A percentile compares a stretch with the other conserved stretches of the same genome.
Evolutionary conservation across 2,113 vertebrate genomes (phyloP).

Genomic region (Megaleporinus macrocephalus): DNA sequence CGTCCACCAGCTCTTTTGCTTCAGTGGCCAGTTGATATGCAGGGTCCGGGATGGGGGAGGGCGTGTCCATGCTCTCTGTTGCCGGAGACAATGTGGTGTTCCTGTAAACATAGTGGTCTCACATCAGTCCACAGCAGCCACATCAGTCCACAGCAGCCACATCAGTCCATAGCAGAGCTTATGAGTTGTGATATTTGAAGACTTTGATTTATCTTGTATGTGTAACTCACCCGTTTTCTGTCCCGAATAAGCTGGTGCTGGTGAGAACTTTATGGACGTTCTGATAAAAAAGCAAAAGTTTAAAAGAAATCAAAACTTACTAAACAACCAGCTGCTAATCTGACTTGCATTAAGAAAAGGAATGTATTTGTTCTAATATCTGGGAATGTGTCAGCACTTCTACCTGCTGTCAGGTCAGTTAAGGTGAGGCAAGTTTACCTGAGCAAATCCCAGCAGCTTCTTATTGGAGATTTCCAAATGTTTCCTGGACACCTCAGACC

Average conservation of each 20-base stretch:
- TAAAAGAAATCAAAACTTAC: too few species aligned
- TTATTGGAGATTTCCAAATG: slow-evolving; percentile 87
- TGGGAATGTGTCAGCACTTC: neutral
- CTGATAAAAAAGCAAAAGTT: slow-evolving; percentile 63
- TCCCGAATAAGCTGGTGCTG: slow-evolving; percentile 67
- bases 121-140: neutral
- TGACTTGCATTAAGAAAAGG: too few species aligned
- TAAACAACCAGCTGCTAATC: too few species aligned
- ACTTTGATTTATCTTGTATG: neutral
- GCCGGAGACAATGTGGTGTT: slow-evolving; percentile 58
- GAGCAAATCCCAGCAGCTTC: slow-evolving; percentile 86
- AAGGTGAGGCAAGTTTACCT: slow-evolving; percentile 72
- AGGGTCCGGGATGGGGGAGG: slow-evolving; percentile 64
- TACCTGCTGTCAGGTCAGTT: too few species aligned
- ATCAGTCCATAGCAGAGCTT: neutral
- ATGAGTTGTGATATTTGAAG: neutral
- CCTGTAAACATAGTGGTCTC: slow-evolving; percentile 41
- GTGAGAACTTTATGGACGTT: slow-evolving; percentile 88
- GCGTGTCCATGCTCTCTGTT: slow-evolving; percentile 63
- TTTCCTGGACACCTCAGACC: slow-evolving; percentile 83
- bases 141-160: neutral
- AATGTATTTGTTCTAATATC: too few species aligned
- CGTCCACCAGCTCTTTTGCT: slow-evolving; percentile 76
- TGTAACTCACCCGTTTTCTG: slow-evolving; percentile 78
- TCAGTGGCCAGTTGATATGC: slow-evolving; percentile 73